Base-by-base conservation (phyloP, 2,888 invertebrate genomes). In the Luperina nickerlii region DNA sequence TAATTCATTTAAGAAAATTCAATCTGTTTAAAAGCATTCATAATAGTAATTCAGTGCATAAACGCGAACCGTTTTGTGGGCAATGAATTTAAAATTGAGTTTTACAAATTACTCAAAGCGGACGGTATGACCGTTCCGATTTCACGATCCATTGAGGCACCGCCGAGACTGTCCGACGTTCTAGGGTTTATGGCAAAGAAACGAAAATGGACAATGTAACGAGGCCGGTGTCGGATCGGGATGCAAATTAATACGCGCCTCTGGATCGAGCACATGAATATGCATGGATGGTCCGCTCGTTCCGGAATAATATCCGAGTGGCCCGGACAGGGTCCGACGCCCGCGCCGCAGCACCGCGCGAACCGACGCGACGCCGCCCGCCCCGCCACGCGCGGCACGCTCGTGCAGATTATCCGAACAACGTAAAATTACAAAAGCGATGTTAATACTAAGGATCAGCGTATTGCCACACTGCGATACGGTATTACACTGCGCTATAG, bases 191-290 rank as follows among this genome's bases (percentile, higher is more conserved):
- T 88, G 88, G 92, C 88, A 95, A 95, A 95, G 95, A 95, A 96
- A 95, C 91, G 91, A 94, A 94, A 95, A 94, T 92, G 95, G 92
- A 93, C 94, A 95, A 93, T 94, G 93, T 94, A 94, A 93, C 92
- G 90, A 90, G 92, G 92, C 92, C 90, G 89, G 93, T 91, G 92
- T 92, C 85, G 93, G 95, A 95, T 95, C 94, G 94, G 91, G 92
- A 97, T 97, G 96, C 95, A 96, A 97, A 96, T 97, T 95, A 96
- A 96, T 96, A 96, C 95, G 95, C 95, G 96, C 92, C 94, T 95
- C 94, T 92, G 95, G 94, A 95, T 94, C 93, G 93, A 91, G 91
- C 90, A 88, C 94, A 96, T 96, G 96, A 96, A 97, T 97, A 97
- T 97, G 96, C 96, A 97, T 96, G 94, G 91, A 83, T 88, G 90